Base-by-base conservation (phyloP, 2,113 vertebrate genomes). In the Hydrolagus affinis region DNA sequence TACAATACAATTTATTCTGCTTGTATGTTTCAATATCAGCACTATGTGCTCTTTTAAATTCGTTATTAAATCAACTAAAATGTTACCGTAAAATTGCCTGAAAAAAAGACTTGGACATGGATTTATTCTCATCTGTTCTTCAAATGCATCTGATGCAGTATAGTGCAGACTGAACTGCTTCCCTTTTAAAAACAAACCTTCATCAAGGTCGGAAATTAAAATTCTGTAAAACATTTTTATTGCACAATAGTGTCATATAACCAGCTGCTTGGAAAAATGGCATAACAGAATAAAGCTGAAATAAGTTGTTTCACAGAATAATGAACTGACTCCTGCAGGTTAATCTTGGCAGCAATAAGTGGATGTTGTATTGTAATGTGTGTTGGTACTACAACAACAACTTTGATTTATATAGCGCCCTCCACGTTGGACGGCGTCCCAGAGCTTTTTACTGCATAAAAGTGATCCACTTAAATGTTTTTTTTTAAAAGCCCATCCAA, bases 401-500 rank as follows among this genome's bases (percentile, higher is more conserved):
- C n/a, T n/a, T n/a, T n/a, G n/a, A n/a, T n/a, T n/a, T n/a, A n/a
- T n/a, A n/a, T n/a, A n/a, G n/a, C n/a, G n/a, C n/a, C n/a, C n/a
- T n/a, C n/a, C n/a, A n/a, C n/a, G n/a, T n/a, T n/a, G n/a, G n/a
- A n/a, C n/a, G n/a, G n/a, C n/a, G n/a, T n/a, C n/a, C n/a, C n/a
- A n/a, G n/a, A n/a, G n/a, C n/a, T n/a, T n/a, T n/a, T n/a, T n/a
- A n/a, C n/a, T 30, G 11, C 25, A n/a, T 72, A 14, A 30, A 28
- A 11, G 66, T 44, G 66, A 3, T 69, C 44, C 44, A 44, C 44
- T 44, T 69, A 21, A 7, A 19, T 72, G 64, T 68, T 3, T 11
- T 72, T 72, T 72, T 72, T 72, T 28, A 74, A 75, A 75, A 74
- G 17, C 9, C 8, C 19, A 75, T 30, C 32, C 73, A 75, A 75